Base-by-base conservation (phyloP, 2,797 vertebrate species). In the Leptatherina wallacei region DNA sequence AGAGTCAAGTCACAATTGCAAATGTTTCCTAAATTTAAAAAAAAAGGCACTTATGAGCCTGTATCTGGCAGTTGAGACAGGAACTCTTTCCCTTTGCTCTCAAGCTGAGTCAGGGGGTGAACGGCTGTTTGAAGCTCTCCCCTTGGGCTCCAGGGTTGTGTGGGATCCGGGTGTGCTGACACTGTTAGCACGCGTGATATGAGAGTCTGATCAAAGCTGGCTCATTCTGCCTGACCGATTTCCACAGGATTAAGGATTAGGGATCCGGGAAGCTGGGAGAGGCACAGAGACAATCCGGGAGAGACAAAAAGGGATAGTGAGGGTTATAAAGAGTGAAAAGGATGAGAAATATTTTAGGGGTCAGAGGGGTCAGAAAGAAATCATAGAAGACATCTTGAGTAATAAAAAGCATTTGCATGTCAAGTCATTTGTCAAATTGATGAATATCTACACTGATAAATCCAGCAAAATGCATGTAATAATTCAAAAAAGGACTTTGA, bases 201-300 rank as follows among this genome's bases (percentile, higher is more conserved):
- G 89, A 91, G 92, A 91, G 92, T 74, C 90, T 94, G 94, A 95
- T 95, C 94, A 95, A 95, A 95, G 95, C 92, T 84, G 84, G 92
- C 88, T 90, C 88, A 90, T 93, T 95, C 94, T 89, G 94, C 93
- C 93, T 92, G 94, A 94, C 90, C 88, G 94, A 93, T 93, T 94
- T 93, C 91, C 92, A 93, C 88, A 91, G 94, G 95, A 95, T 95
- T 95, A 95, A 74, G 91, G 95, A 95, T 95, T 95, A 95, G 92
- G 88, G 87, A 92, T 90, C 91, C 85, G 90, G 93, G 92, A 93
- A 90, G 86, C 90, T 89, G 89, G 80, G 89, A 93, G 93, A 91
- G 85, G 82, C 86, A 87, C 84, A 86, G 85, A 92, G 85, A 86
- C 86, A 88, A 87, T 91, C 86, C 82, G 83, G 84, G 87, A 84